These are phyloP conservation scores for Hofmannophila pseudospretella DNA, from an alignment of 2,888 invertebrate genomes.

Conservation along the genomic window DNA sequence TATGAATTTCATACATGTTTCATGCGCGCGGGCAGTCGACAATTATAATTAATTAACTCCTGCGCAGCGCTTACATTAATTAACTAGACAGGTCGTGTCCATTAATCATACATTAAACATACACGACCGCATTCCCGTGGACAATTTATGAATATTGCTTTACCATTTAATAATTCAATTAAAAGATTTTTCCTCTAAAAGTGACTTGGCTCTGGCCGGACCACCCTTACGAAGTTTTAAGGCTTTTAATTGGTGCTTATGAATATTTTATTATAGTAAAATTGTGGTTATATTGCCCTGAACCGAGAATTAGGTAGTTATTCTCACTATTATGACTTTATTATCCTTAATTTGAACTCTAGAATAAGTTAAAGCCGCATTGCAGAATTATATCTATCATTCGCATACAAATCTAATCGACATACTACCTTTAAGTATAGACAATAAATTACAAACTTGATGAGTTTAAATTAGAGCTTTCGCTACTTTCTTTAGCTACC, in stretches of 20 bases:
- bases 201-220: slow-evolving; percentile 2
- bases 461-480: too few species aligned
- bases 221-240: slow-evolving; percentile 8
- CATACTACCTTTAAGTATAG: background rate
- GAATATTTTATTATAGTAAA: slow-evolving; percentile 44
- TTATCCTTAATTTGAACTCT: slow-evolving; percentile 50
- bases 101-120: slow-evolving; percentile 62
- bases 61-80: slow-evolving; percentile 69
- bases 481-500: too few species aligned
- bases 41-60: slow-evolving; percentile 74
- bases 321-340: slow-evolving; percentile 47
- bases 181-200: slow-evolving; percentile 12
- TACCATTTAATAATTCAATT: slow-evolving; percentile 41
- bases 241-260: slow-evolving; percentile 38
- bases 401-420: background rate
- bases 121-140: slow-evolving; percentile 34
- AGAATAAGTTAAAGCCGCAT: background rate
- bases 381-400: background rate
- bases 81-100: slow-evolving; percentile 59
- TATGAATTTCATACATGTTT: slow-evolving; percentile 76
- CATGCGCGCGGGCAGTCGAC: slow-evolving; percentile 63
- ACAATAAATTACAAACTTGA: too few species aligned
- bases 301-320: slow-evolving; percentile 27
- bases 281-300: slow-evolving; percentile 26
- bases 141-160: slow-evolving; percentile 49